Evolutionary conservation across 2,888 invertebrate genomes (phyloP), one percentile per base, ranked within the genome.

Genomic region (Clanis bilineata): DNA sequence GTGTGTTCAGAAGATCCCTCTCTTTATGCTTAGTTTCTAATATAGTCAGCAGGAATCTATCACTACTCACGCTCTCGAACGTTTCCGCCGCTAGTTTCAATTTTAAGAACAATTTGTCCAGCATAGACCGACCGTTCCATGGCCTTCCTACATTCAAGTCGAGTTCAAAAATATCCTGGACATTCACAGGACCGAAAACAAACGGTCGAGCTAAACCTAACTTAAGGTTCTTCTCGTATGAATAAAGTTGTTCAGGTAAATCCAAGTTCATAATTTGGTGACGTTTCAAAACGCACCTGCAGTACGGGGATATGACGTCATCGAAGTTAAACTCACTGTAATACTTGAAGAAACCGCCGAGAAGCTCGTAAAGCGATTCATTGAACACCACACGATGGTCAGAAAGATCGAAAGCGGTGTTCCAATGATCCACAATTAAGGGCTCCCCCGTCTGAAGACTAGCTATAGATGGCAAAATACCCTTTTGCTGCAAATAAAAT

Each of bases 321-420:
- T 68, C 43, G 15, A 64, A 72, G 38, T 68, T 56, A 57, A 72
- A 72, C 12, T 58, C 56, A 41, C 64, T 70, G 62, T 66, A 72
- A 60, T 68, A 72, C 15, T 65, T 56, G 7, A 69, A 72, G 60
- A 72, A 72, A 0, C 67, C 66, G 4, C 68, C 67, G 18, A 72
- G 21, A 12, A 72, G 59, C 38, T 67, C 55, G 22, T 69, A 60
- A 9, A 71, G 2, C 2, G 55, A 12, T 21, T 22, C n/a, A n/a
- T 56, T 18, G 12, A 12, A 10, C 1, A 10, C 12, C 36, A 22
- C 3, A 9, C 7, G 2, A 12, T 22, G 21, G 1, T 44, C 22
- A 22, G 44, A 22, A 4, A 22, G 44, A 10, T 9, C 3, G 12
- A 44, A 47, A 12, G 12, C 47, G 15, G 15, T 15, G 9, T 47